Evolutionary conservation across 2,113 vertebrate species (phyloP).

Genomic region (Dryoscopus gambensis): DNA sequence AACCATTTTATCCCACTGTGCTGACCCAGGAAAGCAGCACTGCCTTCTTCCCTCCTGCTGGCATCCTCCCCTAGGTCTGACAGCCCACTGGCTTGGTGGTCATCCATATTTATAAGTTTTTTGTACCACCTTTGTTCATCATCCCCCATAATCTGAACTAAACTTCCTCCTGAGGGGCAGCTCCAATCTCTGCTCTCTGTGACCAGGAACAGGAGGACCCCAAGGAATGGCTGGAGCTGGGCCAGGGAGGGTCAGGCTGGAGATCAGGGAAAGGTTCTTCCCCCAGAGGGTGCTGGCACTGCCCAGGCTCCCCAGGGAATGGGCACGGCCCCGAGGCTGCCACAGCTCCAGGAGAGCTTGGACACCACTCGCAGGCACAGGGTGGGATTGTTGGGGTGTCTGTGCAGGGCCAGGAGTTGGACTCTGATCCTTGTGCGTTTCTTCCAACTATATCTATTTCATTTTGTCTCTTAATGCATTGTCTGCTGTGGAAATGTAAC

Average conservation of each 20-base stretch:
- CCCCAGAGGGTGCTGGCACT: not conserved
- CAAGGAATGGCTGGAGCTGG: not conserved
- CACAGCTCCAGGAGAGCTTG: not conserved
- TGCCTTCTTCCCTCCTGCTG: not conserved
- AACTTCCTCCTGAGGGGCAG: not conserved
- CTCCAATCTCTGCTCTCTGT: not conserved
- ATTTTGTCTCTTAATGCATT: not conserved
- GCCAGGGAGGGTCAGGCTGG: rapidly evolving
- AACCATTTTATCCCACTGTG: not conserved
- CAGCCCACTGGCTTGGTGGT: too few relatives aligned
- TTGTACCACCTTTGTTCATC: not conserved
- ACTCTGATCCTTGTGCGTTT: not conserved
- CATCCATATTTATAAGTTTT: not conserved
- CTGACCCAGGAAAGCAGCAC: not conserved
- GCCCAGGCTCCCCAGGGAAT: not conserved
- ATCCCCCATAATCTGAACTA: not conserved
- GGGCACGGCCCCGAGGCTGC: not conserved
- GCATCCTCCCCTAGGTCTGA: not conserved
- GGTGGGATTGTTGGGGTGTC: not conserved
- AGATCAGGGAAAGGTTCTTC: rapidly evolving
- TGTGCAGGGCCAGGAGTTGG: rapidly evolving
- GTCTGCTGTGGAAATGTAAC: not conserved
- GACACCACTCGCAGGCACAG: rapidly evolving
- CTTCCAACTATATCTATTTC: not conserved
- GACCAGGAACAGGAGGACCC: not conserved